Evolutionary conservation across 2,113 vertebrate genomes (phyloP), one percentile per base, ranked within the genome.

Genomic region (Panurus biarmicus): DNA sequence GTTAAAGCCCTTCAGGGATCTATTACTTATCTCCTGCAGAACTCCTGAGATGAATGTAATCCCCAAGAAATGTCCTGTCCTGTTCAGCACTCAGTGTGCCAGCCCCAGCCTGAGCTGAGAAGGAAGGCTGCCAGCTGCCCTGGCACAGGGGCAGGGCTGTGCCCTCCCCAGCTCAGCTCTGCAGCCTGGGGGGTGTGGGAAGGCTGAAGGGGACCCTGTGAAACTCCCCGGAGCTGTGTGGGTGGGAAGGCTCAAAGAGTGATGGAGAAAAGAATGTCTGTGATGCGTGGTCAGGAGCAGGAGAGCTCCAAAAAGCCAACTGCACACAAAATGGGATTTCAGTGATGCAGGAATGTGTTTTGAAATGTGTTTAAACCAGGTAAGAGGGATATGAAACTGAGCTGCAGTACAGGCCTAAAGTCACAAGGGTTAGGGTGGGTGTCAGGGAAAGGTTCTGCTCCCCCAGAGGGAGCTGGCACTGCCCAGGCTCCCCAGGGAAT

Each of bases 341-440:
- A 40, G 11, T 54, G n/a, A 23, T 62, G 20, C 5, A 10, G 12
- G 8, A 12, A 23, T 45, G 9, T 8, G 12, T 33, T 85, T 54
- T 54, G 21, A 72, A 86, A 35, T 56, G 17, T 61, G 25, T 74
- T 64, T 79, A 58, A 71, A 60, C 14, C 8, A 29, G 5, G 36
- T 22, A 67, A 70, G n/a, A 45, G 17, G 50, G 72, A 14, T 17
- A 53, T 28, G 50, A 72, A 60, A 35, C 56, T 62, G 35, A 88
- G 36, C 14, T 73, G 31, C 64, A 47, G 24, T 33, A 51, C 29
- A 86, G 25, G 42, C 72, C 50, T 29, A 5, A 58, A 83, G n/a
- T 38, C 64, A 25, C 9, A 4, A 57, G 44, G 25, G 3, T 58
- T 18, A 35, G 16, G 61, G 0, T 42, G 61, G 35, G 7, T 0